These are phyloP conservation scores for Periphyllus acericola DNA, from an alignment of 2,888 invertebrate species.

Conservation along the genomic window DNA sequence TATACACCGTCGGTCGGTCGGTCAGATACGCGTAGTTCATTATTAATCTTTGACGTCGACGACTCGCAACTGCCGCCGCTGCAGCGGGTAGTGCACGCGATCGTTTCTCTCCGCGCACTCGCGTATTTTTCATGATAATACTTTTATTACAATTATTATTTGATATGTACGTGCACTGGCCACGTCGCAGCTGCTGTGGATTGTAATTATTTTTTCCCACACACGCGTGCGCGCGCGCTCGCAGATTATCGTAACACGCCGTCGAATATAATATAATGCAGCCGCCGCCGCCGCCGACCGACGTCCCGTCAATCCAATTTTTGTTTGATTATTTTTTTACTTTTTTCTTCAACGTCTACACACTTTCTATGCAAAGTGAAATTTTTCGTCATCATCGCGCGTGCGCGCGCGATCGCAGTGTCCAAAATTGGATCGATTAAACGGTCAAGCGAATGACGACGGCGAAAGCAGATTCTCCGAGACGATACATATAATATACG, in stretches of 20 bases:
- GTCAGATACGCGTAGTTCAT: neutral
- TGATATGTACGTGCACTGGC: neutral
- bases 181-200: neutral
- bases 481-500: conserved; percentile 32
- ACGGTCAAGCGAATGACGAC: conserved; percentile 39
- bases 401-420: neutral
- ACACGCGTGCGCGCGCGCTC: neutral
- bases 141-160: neutral
- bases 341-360: neutral
- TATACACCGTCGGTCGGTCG: neutral
- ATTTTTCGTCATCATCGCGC: neutral
- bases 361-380: conserved; percentile 60
- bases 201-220: neutral
- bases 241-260: neutral
- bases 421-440: conserved; percentile 59
- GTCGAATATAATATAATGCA: no score
- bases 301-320: conserved; percentile 32
- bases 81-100: neutral
- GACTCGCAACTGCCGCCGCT: no score
- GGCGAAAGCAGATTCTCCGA: conserved; percentile 46
- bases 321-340: conserved; percentile 28
- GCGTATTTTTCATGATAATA: neutral
- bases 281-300: neutral
- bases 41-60: neutral
- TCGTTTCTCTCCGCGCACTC: neutral